Percentiles rank a stretch among this genome's conserved stretches.
These are phyloP conservation scores for Loriculus beryllinus DNA, from an alignment of 2,797 vertebrate species.

Conservation along the genomic window DNA sequence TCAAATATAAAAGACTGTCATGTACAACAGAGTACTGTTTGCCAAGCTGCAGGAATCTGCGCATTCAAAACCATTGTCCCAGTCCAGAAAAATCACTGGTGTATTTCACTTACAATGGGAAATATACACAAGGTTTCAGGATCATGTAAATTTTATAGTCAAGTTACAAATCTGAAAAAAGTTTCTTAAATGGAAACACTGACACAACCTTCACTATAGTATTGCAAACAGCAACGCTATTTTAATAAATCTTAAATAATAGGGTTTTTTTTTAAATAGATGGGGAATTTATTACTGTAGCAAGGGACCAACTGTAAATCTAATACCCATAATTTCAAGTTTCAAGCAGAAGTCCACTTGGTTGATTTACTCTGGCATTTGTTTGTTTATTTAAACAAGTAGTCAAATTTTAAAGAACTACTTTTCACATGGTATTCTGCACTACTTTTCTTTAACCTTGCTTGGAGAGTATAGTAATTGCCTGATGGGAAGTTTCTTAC, in stretches of 20 bases:
- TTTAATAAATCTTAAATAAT: conserved; percentile 61
- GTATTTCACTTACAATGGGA: conserved; percentile 32
- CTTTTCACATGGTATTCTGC: not conserved
- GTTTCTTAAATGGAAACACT: conserved; percentile 81
- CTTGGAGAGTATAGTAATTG: not conserved
- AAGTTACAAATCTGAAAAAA: conserved; percentile 78
- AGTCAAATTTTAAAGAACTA: conserved; percentile 28
- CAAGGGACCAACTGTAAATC: conserved; percentile 49
- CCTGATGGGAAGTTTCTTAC: not conserved
- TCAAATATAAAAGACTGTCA: not conserved
- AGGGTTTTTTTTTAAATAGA: conserved; percentile 26
- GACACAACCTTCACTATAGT: conserved; percentile 85
- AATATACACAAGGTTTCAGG: conserved; percentile 77
- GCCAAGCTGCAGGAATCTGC: not conserved
- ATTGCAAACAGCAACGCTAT: conserved; percentile 81
- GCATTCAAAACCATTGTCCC: conserved; percentile 19
- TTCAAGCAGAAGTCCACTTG: not conserved
- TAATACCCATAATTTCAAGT: conserved; percentile 20
- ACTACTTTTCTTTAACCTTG: not conserved
- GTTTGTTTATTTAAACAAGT: not conserved
- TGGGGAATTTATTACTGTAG: conserved; percentile 24
- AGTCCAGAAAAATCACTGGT: conserved; percentile 43
- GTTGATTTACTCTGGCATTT: conserved; percentile 29
- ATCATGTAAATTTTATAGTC: conserved; percentile 77
- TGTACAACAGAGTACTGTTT: not conserved